Evolutionary conservation across 2,888 invertebrate species (phyloP), one percentile per base, ranked within the genome.

Genomic region (Cylindroiulus punctatus): DNA sequence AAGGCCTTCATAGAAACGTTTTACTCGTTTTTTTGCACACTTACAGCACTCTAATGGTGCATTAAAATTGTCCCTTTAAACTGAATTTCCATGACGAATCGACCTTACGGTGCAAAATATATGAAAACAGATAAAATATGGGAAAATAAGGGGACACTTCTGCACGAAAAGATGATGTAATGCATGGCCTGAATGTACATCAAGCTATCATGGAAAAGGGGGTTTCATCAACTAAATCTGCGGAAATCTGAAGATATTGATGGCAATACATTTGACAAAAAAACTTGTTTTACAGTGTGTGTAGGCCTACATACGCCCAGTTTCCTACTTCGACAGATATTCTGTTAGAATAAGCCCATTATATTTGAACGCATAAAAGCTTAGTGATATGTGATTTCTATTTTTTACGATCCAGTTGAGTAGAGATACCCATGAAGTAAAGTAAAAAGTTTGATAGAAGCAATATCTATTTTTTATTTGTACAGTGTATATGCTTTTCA

Each of bases 391-490:
- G 65, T 65, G 65, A 65, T 65, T 65, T 65, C 65, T 7, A 65
- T 65, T 65, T 65, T 57, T 65, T 65, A 65, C 1, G 26, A 65
- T 10, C 65, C 22, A 65, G n/a, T 65, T 65, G 26, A 65, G 26
- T 26, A 65, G 65, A n/a, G 65, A 65, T 65, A 65, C 65, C 26
- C 26, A 26, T 26, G 65, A 65, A 65, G 12, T 26, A 22, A 65
- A 65, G 65, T 26, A 65, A 65, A 26, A 65, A 65, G 26, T 65
- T 65, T 65, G 22, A 26, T 65, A 65, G 26, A 65, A 65, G 65
- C 65, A 65, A 57, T 65, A 65, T 65, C 65, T 65, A 65, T 22
- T 26, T 65, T 65, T 65, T 65, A 65, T 65, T 65, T 65, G 65
- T 36, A 36, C 36, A 36, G 36, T 36, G n/a, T 22, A 22, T 22